Conservation (phyloP, 2,797 vertebrate species). For the Epinephelus malabaricus region DNA sequence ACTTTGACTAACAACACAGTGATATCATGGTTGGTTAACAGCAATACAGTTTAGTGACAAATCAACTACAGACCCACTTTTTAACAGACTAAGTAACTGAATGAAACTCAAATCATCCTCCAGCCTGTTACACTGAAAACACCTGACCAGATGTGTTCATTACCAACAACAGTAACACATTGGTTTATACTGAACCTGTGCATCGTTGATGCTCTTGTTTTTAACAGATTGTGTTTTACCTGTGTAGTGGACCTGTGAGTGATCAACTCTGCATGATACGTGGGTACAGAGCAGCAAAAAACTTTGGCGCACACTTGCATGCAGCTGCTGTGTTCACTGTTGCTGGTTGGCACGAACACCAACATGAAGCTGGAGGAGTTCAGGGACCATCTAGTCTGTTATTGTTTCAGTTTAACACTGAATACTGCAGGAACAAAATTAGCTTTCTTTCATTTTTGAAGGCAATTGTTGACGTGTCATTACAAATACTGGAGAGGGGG, state of each 20-base stretch:
- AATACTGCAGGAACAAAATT: neutral
- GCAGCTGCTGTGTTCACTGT: no score
- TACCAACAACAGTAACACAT: neutral
- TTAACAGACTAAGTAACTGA: constrained; percentile 5
- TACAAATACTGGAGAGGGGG: no score
- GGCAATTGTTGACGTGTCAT: neutral
- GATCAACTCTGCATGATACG: neutral
- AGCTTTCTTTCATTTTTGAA: neutral
- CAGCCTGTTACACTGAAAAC: constrained; percentile 13
- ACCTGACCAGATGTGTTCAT: constrained; percentile 10
- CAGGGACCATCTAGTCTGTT: neutral
- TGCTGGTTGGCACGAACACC: no score
- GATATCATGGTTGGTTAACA: neutral
- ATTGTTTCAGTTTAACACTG: neutral
- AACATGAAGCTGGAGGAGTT: neutral
- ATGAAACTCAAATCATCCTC: constrained; percentile 25
- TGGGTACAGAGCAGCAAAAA: no score
- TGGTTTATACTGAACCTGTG: constrained; percentile 7
- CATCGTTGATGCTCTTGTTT: neutral
- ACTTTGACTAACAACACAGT: neutral
- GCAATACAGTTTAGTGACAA: constrained; percentile 1
- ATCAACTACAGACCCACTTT: constrained; percentile 14
- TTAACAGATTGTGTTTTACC: neutral
- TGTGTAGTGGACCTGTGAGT: neutral
- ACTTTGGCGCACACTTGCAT: no score